Evolutionary conservation across 2,888 invertebrate genomes (phyloP).

Genomic region (Dryobota labecula): DNA sequence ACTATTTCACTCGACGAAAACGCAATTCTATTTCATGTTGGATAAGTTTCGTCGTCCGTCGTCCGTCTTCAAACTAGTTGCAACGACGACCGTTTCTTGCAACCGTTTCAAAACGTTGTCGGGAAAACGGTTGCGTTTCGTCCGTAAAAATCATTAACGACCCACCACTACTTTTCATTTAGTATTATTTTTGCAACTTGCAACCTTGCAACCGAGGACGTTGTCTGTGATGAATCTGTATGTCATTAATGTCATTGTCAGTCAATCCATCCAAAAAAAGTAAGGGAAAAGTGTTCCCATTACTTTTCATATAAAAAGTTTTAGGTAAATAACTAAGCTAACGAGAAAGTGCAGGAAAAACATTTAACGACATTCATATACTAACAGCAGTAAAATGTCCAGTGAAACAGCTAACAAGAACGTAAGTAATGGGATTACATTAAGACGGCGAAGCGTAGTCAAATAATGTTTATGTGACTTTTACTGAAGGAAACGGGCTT

Average conservation of each 20-base stretch:
- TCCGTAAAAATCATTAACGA: no score
- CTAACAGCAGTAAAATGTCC: slow-evolving; percentile 84
- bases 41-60: no score
- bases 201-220: neutral
- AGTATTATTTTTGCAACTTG: neutral
- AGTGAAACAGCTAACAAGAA: slow-evolving; percentile 91
- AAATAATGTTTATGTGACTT: slow-evolving; percentile 7
- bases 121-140: no score
- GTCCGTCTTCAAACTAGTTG: no score
- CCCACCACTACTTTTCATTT: no score
- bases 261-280: slow-evolving; percentile 8
- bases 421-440: slow-evolving; percentile 81
- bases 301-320: slow-evolving; percentile 2
- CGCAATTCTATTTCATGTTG: no score
- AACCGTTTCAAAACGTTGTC: no score
- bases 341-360: neutral
- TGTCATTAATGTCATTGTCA: neutral
- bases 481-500: slow-evolving; percentile 14
- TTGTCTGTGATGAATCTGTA: neutral
- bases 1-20: no score
- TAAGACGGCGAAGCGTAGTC: neutral
- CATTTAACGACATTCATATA: neutral
- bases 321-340: neutral
- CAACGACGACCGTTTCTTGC: no score
- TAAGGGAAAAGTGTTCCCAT: neutral